Base-by-base conservation (phyloP, 2,797 vertebrate genomes). In the Hylomyscus alleni region DNA sequence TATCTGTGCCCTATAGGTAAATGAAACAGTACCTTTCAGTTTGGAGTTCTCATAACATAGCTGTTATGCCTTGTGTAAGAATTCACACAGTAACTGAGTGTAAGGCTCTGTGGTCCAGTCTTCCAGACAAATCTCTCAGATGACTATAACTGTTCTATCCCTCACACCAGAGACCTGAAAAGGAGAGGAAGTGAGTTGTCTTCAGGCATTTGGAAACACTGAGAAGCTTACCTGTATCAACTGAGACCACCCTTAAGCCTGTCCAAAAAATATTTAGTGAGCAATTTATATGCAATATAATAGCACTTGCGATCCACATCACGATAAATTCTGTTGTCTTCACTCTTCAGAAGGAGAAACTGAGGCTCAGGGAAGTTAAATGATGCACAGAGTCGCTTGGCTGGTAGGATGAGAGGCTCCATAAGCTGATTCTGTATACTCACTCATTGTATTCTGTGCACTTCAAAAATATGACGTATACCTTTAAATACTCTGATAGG, bases 401-500 rank as follows among this genome's bases (percentile, higher is more conserved):
- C 60, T 88, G 17, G 26, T 52, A 58, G 81, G 52, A n/a, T 44
- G 20, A 24, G 75, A 1, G 47, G n/a, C 31, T 8, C 15, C 2
- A 9, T 44, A 44, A 83, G 50, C 34, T 84, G 65, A 82, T 10
- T n/a, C 34, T 50, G 14, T 47, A 19, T 24, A 50, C n/a, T 83
- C 89, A 95, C 86, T 17, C 47, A 77, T 6, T 67, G 67, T 50
- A 88, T 84, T 92, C 40, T 44, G 24, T 20, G 80, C 29, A 54
- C 44, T 85, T 85, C 77, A 89, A 86, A 96, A 94, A 65, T 77
- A 85, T 0, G 17, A 76, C 56, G 11, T 69, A 72, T 4, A 85
- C 20, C 87, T 95, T 93, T 89, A 90, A 95, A 88, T 52, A 52
- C 50, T n/a, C n/a, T n/a, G n/a, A n/a, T n/a, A n/a, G n/a, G n/a